Evolutionary conservation across 1,140 invertebrate species (phyloP).

Genomic region (Listronotus oregonensis): DNA sequence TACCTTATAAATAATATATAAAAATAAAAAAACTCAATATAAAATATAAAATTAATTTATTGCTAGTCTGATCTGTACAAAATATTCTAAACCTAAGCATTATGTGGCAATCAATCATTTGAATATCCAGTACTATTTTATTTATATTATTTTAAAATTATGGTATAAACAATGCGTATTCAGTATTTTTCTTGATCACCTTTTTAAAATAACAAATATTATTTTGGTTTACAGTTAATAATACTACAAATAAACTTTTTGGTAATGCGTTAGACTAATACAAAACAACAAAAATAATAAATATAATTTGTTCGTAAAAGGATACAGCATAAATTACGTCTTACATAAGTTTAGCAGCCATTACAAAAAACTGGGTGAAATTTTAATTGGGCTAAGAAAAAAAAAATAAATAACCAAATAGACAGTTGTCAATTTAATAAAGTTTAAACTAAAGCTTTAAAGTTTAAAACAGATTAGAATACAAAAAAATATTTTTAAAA

Average conservation of each 20-base stretch:
- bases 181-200: not conserved
- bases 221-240: not conserved
- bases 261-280: too few relatives aligned
- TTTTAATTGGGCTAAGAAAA: not conserved
- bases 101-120: constrained; percentile 12
- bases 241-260: too few relatives aligned
- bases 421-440: too few relatives aligned
- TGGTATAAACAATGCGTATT: not conserved
- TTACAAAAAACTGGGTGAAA: too few relatives aligned
- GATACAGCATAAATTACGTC: too few relatives aligned
- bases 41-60: constrained; percentile 32
- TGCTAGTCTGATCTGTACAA: constrained; percentile 22
- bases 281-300: constrained; percentile 1
- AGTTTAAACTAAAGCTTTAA: not conserved
- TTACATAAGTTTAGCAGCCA: too few relatives aligned
- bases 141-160: constrained; percentile 7
- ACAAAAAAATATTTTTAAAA: too few relatives aligned
- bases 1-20: too few relatives aligned
- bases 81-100: constrained; percentile 9
- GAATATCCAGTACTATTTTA: constrained; percentile 10
- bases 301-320: constrained; percentile 1
- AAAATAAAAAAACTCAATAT: not conserved
- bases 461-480: too few relatives aligned
- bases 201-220: not conserved
- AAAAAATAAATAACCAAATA: too few relatives aligned